These are phyloP conservation scores for Platypus cylindrus DNA, from an alignment of 2,888 invertebrate genomes.

Conservation along the genomic window DNA sequence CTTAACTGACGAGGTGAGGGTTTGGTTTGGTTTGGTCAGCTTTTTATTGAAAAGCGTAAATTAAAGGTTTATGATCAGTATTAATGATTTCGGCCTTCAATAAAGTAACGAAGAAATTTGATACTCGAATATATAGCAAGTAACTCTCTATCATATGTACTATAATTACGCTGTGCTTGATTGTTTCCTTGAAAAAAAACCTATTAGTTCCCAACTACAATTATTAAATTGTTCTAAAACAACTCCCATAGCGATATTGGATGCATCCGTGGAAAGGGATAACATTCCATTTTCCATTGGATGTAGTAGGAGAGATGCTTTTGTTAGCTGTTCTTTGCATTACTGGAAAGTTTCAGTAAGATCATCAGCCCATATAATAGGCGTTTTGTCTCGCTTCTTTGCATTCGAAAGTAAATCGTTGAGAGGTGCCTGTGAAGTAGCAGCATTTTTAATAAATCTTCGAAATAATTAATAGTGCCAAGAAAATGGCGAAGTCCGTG, in stretches of 20 bases:
- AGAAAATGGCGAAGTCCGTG: too few relatives aligned
- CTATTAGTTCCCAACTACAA: slow-evolving; percentile 3
- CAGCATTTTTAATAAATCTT: slow-evolving; percentile 5
- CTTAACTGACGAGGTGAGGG: slow-evolving; percentile 1
- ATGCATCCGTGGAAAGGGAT: slow-evolving; percentile 4
- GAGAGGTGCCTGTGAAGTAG: slow-evolving; percentile 6
- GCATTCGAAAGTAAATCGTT: slow-evolving; percentile 4
- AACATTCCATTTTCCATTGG: not conserved
- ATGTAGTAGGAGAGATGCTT: not conserved
- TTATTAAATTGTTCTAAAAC: slow-evolving; percentile 1
- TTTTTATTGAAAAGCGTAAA: slow-evolving; percentile 2
- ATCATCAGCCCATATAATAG: slow-evolving; percentile 6
- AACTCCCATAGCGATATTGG: slow-evolving; percentile 6
- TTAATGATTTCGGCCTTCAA: slow-evolving; percentile 27
- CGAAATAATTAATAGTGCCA: too few relatives aligned
- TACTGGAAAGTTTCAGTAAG: slow-evolving; percentile 3
- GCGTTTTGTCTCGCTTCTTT: slow-evolving; percentile 6
- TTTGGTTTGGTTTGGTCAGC: too few relatives aligned
- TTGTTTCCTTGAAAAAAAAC: slow-evolving; percentile 8
- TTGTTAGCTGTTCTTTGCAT: not conserved
- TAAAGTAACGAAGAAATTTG: slow-evolving; percentile 25
- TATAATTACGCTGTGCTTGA: slow-evolving; percentile 20
- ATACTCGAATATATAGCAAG: slow-evolving; percentile 28
- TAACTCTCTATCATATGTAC: slow-evolving; percentile 30
- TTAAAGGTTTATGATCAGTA: slow-evolving; percentile 27